phyloP scores from a whole-genome alignment of 2,888 invertebrate genomes.

The Mongoloraphidia duomilia region DNA sequence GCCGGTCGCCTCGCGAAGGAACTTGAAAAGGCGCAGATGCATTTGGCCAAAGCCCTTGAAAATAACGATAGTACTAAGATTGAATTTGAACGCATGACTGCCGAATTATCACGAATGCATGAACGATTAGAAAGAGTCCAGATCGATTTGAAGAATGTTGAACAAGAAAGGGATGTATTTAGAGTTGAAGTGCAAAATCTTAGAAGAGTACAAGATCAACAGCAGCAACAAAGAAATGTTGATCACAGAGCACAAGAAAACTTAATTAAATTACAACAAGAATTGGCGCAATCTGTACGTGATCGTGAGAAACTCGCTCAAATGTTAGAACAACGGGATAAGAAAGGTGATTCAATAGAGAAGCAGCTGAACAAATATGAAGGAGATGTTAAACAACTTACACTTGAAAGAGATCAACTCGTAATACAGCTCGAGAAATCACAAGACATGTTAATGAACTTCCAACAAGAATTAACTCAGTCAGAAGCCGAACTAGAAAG shows the following conservation, averaged over 20 bases:
- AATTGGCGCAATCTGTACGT: slow-evolving; percentile 52
- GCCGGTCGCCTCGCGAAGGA: slow-evolving; percentile 73
- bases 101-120: slow-evolving; percentile 66
- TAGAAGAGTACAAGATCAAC: slow-evolving; percentile 43
- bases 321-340: slow-evolving; percentile 62
- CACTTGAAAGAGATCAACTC: slow-evolving; percentile 73
- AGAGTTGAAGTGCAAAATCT: slow-evolving; percentile 53
- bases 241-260: slow-evolving; percentile 61
- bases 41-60: slow-evolving; percentile 70
- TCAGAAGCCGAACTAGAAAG: slow-evolving; percentile 71
- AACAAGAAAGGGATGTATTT: slow-evolving; percentile 59
- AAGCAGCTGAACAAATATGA: slow-evolving; percentile 76
- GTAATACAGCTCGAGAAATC: slow-evolving; percentile 83
- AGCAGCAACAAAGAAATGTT: slow-evolving; percentile 47
- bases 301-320: slow-evolving; percentile 66
- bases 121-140: slow-evolving; percentile 64
- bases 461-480: slow-evolving; percentile 78
- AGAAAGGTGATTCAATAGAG: slow-evolving; percentile 67
- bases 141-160: slow-evolving; percentile 51
- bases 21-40: slow-evolving; percentile 72
- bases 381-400: slow-evolving; percentile 70
- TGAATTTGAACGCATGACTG: slow-evolving; percentile 72
- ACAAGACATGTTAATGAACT: slow-evolving; percentile 83
- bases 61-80: slow-evolving; percentile 68
- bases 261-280: slow-evolving; percentile 55